Conservation (phyloP, 2,888 invertebrate species). For the Arge pagana region DNA sequence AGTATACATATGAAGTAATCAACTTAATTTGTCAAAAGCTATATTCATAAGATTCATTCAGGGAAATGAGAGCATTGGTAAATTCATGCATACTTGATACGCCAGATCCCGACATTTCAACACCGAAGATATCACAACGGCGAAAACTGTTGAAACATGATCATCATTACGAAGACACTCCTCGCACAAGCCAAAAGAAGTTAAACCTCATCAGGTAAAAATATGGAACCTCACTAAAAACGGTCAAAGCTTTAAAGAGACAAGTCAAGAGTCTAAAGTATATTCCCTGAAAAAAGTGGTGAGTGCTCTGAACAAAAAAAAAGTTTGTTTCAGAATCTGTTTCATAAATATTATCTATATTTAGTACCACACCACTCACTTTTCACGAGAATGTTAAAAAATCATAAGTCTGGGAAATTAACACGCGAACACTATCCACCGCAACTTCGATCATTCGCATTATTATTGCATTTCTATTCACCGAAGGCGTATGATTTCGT, state of each 20-base stretch:
- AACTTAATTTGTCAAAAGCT: neutral
- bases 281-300: constrained; percentile 10
- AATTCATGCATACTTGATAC: too few species aligned
- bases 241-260: neutral
- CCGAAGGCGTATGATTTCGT: constrained; percentile 10
- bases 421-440: constrained; percentile 9
- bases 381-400: constrained; percentile 1
- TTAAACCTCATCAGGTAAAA: neutral
- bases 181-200: constrained; percentile 12
- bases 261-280: neutral
- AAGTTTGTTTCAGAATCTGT: neutral
- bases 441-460: constrained; percentile 4
- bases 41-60: neutral
- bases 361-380: neutral
- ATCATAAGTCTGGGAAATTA: neutral
- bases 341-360: neutral
- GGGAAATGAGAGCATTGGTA: neutral
- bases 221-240: constrained; percentile 6
- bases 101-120: constrained; percentile 11
- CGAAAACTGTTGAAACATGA: neutral
- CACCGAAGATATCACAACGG: constrained; percentile 6
- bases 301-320: constrained; percentile 1
- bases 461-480: constrained; percentile 9
- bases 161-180: constrained; percentile 13
- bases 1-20: neutral